Conservation (phyloP, 1,140 invertebrate genomes). For the Atta colombica region DNA sequence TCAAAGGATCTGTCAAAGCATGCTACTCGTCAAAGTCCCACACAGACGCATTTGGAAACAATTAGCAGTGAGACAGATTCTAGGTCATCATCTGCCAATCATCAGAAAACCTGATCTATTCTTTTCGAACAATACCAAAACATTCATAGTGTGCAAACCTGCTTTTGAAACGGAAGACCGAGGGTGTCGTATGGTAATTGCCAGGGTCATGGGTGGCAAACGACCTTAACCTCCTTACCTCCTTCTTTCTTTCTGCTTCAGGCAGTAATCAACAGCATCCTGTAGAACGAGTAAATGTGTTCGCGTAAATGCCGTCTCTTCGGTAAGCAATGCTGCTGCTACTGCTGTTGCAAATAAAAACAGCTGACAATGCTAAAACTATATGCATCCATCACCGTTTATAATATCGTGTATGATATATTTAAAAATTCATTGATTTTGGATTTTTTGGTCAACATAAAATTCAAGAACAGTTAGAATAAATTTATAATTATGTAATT, state of each 20-base stretch:
- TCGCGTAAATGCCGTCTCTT: constrained; percentile 44
- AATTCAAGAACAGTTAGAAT: background rate
- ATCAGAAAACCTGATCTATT: constrained; percentile 51
- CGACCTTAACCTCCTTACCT: constrained; percentile 77
- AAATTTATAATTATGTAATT: background rate
- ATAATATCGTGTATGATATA: background rate
- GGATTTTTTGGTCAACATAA: background rate
- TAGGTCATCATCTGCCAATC: constrained; percentile 53
- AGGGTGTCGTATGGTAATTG: constrained; percentile 73
- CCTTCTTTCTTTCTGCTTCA: constrained; percentile 64
- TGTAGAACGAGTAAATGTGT: constrained; percentile 44
- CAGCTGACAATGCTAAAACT: background rate
- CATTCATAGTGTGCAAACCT: constrained; percentile 74
- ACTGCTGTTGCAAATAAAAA: constrained; percentile 5
- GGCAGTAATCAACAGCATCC: constrained; percentile 60
- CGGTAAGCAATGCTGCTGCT: constrained; percentile 4
- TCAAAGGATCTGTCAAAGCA: background rate
- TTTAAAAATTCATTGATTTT: background rate
- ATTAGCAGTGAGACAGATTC: constrained; percentile 71
- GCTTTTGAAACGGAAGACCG: constrained; percentile 52
- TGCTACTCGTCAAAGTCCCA: background rate
- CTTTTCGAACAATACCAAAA: constrained; percentile 68
- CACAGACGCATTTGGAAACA: constrained; percentile 50
- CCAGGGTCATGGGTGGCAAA: constrained; percentile 69
- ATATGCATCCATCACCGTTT: background rate